These are phyloP conservation scores for Knipowitschia caucasica DNA, from an alignment of 2,797 vertebrate species.

Conservation along the genomic window DNA sequence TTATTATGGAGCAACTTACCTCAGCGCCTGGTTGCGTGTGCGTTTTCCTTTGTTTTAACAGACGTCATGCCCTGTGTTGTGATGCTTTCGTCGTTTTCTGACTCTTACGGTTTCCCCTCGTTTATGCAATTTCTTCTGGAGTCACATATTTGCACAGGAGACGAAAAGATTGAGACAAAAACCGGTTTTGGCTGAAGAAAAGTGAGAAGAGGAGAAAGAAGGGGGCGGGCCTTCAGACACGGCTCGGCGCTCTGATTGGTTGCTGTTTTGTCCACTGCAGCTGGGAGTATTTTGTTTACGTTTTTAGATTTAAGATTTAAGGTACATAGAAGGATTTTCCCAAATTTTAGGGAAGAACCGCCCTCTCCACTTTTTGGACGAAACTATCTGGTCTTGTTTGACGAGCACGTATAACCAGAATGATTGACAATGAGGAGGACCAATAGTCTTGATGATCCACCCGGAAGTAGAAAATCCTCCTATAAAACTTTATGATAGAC, in stretches of 20 bases:
- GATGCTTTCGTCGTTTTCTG: not conserved
- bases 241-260: slow-evolving; percentile 4
- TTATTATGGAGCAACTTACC: not conserved
- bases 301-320: too few species aligned
- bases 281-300: not conserved
- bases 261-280: not conserved
- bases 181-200: slow-evolving; percentile 1
- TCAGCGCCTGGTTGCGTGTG: not conserved
- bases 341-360: too few species aligned
- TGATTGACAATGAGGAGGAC: too few species aligned
- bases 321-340: too few species aligned
- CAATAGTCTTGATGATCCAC: too few species aligned
- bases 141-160: not conserved
- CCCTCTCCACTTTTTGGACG: too few species aligned
- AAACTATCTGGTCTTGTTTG: too few species aligned
- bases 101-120: not conserved
- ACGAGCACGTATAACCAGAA: too few species aligned
- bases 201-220: slow-evolving; percentile 9
- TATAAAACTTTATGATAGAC: too few species aligned
- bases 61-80: not conserved
- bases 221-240: not conserved
- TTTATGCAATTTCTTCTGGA: not conserved
- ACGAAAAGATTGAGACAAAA: not conserved
- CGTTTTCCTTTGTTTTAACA: not conserved
- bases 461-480: too few species aligned